phyloP scores from a whole-genome alignment of 2,797 vertebrate species.

The Phataginus tricuspis region DNA sequence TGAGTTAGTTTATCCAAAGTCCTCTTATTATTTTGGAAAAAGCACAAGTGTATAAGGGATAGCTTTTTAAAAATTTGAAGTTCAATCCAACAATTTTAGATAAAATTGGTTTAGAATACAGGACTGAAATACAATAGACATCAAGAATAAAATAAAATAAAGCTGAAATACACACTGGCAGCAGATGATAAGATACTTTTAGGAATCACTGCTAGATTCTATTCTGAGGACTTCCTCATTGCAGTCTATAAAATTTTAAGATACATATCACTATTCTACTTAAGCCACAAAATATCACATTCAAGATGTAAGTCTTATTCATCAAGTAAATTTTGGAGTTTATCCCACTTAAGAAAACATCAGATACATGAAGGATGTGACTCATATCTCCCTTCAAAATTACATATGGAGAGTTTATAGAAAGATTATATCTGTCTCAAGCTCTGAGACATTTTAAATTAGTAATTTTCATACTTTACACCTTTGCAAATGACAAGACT shows the following conservation, averaged over 20 bases:
- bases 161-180: background rate
- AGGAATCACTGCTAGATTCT: background rate
- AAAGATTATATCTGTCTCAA: slow-evolving; percentile 34
- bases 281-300: slow-evolving; percentile 49
- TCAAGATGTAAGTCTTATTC: slow-evolving; percentile 12
- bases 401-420: slow-evolving; percentile 30
- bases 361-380: slow-evolving; percentile 53
- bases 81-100: background rate
- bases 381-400: slow-evolving; percentile 57
- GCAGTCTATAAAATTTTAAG: slow-evolving; percentile 10
- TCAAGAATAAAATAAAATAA: slow-evolving; percentile 13
- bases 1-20: background rate
- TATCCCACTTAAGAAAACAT: slow-evolving; percentile 57
- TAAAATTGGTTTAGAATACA: background rate
- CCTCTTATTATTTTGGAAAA: background rate
- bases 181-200: background rate
- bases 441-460: slow-evolving; percentile 57
- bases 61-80: background rate
- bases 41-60: background rate
- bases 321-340: slow-evolving; percentile 51
- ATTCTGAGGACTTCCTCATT: background rate
- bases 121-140: background rate
- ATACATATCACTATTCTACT: background rate
- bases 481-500: slow-evolving; percentile 30
- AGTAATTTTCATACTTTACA: slow-evolving; percentile 51